Evolutionary conservation across 1,140 invertebrate genomes (phyloP).

Genomic region (Bombus vancouverensis): DNA sequence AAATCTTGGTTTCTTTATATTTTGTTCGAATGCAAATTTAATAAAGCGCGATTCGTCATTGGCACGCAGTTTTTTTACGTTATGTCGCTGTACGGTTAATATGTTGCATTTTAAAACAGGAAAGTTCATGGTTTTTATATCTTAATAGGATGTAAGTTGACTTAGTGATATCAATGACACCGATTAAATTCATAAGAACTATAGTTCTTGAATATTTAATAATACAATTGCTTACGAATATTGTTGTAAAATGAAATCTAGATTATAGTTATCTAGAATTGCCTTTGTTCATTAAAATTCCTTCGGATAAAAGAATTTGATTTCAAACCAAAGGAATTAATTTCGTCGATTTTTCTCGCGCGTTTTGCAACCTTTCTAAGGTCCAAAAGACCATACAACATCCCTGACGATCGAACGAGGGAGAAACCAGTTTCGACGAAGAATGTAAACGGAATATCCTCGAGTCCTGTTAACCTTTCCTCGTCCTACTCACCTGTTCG

Average conservation of each 20-base stretch:
- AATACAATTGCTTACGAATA: neutral
- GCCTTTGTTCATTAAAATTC: neutral
- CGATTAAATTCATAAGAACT: no score
- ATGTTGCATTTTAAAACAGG: no score
- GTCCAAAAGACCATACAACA: slow-evolving; percentile 31
- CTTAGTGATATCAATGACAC: no score
- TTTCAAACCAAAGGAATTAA: neutral
- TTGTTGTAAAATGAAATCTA: neutral
- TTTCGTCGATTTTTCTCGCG: slow-evolving; percentile 49
- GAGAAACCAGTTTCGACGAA: slow-evolving; percentile 77
- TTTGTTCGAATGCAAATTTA: neutral
- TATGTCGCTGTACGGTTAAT: no score
- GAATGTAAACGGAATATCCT: slow-evolving; percentile 77
- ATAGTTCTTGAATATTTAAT: no score
- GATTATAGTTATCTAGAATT: neutral
- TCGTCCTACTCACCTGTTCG: slow-evolving; percentile 65
- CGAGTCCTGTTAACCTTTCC: slow-evolving; percentile 78
- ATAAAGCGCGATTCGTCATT: neutral
- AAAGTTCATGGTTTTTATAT: no score
- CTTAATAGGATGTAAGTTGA: no score
- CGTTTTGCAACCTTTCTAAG: slow-evolving; percentile 36
- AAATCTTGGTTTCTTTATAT: neutral
- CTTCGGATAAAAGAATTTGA: neutral
- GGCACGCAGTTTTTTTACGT: no score
- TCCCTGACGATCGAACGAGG: slow-evolving; percentile 51